Percentiles rank a stretch among this genome's conserved stretches.
These are phyloP conservation scores for Phoxinus dragarum DNA, from an alignment of 2,797 vertebrate species.

Conservation along the genomic window DNA sequence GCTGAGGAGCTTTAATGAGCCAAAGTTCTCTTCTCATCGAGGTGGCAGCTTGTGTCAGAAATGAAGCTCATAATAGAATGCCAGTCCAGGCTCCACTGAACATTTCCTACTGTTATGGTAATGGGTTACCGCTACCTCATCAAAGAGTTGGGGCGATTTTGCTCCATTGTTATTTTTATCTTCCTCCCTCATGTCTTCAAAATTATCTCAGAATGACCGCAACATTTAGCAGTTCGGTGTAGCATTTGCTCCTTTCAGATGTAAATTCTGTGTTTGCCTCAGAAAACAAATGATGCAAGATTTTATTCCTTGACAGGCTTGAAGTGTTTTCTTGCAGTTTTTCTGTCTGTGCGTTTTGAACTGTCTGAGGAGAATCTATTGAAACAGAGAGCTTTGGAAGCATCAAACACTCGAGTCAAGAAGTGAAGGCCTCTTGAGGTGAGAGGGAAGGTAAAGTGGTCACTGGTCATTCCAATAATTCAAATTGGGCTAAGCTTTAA, in stretches of 20 bases:
- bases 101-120: conserved; percentile 72
- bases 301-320: conserved; percentile 46
- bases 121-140: conserved; percentile 64
- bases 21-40: conserved; percentile 66
- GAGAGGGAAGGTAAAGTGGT: conserved; percentile 70
- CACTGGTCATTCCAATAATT: conserved; percentile 73
- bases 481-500: conserved; percentile 72
- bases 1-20: conserved; percentile 75
- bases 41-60: conserved; percentile 72
- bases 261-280: conserved; percentile 54
- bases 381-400: conserved; percentile 47
- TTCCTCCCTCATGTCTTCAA: conserved; percentile 53
- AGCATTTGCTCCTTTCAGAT: conserved; percentile 56
- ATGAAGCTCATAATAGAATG: conserved; percentile 73
- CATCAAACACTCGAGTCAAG: conserved; percentile 61
- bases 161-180: conserved; percentile 56
- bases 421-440: conserved; percentile 53
- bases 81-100: conserved; percentile 66
- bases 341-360: conserved; percentile 23
- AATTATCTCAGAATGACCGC: conserved; percentile 63
- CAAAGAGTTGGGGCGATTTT: conserved; percentile 58
- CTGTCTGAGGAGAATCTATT: conserved; percentile 35
- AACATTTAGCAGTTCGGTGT: conserved; percentile 44
- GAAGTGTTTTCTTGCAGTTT: conserved; percentile 32
- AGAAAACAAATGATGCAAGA: conserved; percentile 44